phyloP scores from a whole-genome alignment of 2,113 vertebrate genomes.

The Strix aluco region DNA sequence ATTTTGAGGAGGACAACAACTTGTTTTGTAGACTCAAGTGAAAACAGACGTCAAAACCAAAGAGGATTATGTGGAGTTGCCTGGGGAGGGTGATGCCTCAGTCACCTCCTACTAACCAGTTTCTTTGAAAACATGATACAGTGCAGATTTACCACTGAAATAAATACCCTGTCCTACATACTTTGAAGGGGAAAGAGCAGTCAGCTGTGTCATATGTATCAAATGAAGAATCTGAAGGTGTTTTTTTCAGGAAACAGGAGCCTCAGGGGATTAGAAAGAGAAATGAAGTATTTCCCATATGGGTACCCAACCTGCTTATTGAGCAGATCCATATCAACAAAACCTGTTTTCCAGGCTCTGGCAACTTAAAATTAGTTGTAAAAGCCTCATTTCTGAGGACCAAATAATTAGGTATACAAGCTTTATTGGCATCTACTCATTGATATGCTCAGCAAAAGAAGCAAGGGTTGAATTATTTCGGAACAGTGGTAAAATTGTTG shows the following conservation, averaged over 20 bases:
- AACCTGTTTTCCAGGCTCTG: conserved; percentile 9
- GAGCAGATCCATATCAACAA: conserved; percentile 26
- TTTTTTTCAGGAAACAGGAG: conserved; percentile 8
- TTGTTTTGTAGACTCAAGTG: not conserved
- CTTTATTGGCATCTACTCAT: not conserved
- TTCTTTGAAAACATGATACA: not conserved
- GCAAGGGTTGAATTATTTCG: not conserved
- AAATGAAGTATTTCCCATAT: not conserved
- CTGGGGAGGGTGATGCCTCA: not conserved
- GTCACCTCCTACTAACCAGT: not conserved
- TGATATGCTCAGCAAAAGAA: not conserved
- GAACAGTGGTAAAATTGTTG: not conserved
- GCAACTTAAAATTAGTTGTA: not conserved
- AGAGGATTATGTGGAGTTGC: not conserved
- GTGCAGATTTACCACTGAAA: not conserved
- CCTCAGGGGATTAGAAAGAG: not conserved
- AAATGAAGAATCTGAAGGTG: not conserved
- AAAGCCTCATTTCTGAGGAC: not conserved
- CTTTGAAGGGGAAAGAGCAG: not conserved
- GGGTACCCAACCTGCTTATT: not conserved
- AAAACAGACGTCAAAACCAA: not conserved
- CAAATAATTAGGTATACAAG: not conserved
- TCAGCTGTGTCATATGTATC: not conserved
- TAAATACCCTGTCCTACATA: not conserved
- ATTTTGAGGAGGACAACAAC: not conserved